Conservation (phyloP, 2,888 invertebrate genomes). For the Lycophotia porphyrea region DNA sequence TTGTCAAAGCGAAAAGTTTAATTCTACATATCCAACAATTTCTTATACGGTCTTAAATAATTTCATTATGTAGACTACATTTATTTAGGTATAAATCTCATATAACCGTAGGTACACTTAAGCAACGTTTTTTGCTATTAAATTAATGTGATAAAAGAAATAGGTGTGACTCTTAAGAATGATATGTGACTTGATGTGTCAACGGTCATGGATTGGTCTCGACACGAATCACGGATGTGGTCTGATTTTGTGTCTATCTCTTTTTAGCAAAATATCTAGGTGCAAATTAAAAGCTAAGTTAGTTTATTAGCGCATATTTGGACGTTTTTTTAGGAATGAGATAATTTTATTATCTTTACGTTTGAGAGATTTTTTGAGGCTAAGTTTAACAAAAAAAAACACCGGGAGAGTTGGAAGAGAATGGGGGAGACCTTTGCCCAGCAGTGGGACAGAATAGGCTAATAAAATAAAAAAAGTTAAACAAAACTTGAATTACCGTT, state of each 20-base stretch:
- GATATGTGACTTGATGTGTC: conserved; percentile 44
- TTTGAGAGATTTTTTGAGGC: neutral
- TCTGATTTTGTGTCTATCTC: neutral
- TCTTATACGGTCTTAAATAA: neutral
- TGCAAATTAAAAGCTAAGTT: conserved; percentile 14
- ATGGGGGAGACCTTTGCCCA: too few species aligned
- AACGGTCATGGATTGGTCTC: conserved; percentile 28
- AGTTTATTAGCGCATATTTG: conserved; percentile 24
- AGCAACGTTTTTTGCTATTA: conserved; percentile 14
- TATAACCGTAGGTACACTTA: neutral
- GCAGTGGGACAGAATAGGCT: too few species aligned
- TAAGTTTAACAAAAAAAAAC: neutral
- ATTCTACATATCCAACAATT: neutral
- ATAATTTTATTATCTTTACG: conserved; percentile 3
- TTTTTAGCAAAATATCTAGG: conserved; percentile 5
- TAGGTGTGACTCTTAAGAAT: conserved; percentile 41
- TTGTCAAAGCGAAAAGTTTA: neutral
- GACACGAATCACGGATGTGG: conserved; percentile 38
- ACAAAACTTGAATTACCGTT: neutral
- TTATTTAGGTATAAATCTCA: neutral
- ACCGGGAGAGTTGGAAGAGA: too few species aligned
- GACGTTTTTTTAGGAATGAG: neutral
- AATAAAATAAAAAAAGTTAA: too few species aligned
- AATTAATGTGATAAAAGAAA: conserved; percentile 47
- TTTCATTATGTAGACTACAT: neutral